Evolutionary conservation across 2,888 invertebrate genomes (phyloP).

Genomic region (Cryptophagus acutangulus): DNA sequence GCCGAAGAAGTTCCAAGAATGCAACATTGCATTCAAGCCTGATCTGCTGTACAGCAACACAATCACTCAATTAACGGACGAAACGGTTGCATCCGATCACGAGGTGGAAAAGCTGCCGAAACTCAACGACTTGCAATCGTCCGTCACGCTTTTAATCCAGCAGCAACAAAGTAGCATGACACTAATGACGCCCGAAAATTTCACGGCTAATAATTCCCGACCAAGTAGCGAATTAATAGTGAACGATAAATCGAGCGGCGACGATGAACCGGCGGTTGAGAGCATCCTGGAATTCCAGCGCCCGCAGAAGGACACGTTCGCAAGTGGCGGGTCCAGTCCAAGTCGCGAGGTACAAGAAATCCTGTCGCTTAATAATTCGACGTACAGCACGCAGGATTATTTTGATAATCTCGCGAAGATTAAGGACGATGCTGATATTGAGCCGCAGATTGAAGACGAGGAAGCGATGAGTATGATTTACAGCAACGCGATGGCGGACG

Average conservation of each 20-base stretch:
- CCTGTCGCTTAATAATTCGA: slow-evolving; percentile 60
- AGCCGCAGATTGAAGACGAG: slow-evolving; percentile 26
- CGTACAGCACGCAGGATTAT: slow-evolving; percentile 38
- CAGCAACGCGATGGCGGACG: slow-evolving; percentile 18
- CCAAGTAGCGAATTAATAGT: slow-evolving; percentile 36
- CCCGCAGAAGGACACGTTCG: slow-evolving; percentile 49
- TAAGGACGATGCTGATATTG: slow-evolving; percentile 26
- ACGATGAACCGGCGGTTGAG: slow-evolving; percentile 29
- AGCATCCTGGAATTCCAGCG: slow-evolving; percentile 39
- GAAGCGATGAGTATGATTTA: slow-evolving; percentile 15
- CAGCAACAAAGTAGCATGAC: slow-evolving; percentile 51
- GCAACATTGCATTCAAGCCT: slow-evolving; percentile 41
- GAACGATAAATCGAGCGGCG: slow-evolving; percentile 13
- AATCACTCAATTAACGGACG: slow-evolving; percentile 14
- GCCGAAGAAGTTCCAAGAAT: slow-evolving; percentile 82
- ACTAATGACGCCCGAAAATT: slow-evolving; percentile 85
- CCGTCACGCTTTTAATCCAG: slow-evolving; percentile 43
- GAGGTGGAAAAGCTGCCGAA: slow-evolving; percentile 36
- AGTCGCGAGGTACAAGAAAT: slow-evolving; percentile 88
- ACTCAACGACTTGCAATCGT: slow-evolving; percentile 43
- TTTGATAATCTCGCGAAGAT: slow-evolving; percentile 40
- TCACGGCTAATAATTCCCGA: slow-evolving; percentile 50
- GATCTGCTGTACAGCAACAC: slow-evolving; percentile 32
- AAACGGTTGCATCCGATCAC: slow-evolving; percentile 17
- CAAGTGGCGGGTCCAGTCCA: slow-evolving; percentile 84